These are phyloP conservation scores for Lucilia cuprina DNA, from an alignment of 1,140 invertebrate genomes.

Conservation along the genomic window DNA sequence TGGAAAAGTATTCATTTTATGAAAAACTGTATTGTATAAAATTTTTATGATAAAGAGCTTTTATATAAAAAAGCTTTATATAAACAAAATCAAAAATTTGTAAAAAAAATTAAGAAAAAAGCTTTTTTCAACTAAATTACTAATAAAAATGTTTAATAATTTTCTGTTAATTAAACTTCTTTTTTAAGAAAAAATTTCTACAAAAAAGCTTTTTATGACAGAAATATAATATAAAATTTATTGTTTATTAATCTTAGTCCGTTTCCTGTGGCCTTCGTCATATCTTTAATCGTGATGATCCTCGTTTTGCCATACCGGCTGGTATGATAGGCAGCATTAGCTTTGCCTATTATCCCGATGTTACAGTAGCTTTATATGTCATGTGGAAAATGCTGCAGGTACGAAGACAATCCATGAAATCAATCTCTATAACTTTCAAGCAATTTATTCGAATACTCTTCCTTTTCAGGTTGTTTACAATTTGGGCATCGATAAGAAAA, in stretches of 20 bases:
- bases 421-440: neutral
- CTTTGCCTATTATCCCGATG: conserved; percentile 72
- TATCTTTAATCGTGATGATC: conserved; percentile 66
- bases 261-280: conserved; percentile 69
- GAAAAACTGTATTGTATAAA: too few species aligned
- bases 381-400: conserved; percentile 78
- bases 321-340: conserved; percentile 70
- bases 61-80: too few species aligned
- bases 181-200: too few species aligned
- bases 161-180: too few species aligned
- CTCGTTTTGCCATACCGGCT: conserved; percentile 70
- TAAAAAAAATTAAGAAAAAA: too few species aligned
- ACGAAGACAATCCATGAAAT: conserved; percentile 32
- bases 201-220: neutral
- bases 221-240: too few species aligned
- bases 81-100: too few species aligned
- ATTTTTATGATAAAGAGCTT: too few species aligned
- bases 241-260: conserved; percentile 63
- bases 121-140: too few species aligned
- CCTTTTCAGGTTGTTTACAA: conserved; percentile 68
- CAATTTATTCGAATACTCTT: neutral
- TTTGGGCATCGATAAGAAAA: conserved; percentile 66
- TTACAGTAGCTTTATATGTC: conserved; percentile 73
- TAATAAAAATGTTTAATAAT: too few species aligned
- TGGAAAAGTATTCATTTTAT: too few species aligned